Evolutionary conservation across 2,888 invertebrate species (phyloP).

Genomic region (Timandra comae): DNA sequence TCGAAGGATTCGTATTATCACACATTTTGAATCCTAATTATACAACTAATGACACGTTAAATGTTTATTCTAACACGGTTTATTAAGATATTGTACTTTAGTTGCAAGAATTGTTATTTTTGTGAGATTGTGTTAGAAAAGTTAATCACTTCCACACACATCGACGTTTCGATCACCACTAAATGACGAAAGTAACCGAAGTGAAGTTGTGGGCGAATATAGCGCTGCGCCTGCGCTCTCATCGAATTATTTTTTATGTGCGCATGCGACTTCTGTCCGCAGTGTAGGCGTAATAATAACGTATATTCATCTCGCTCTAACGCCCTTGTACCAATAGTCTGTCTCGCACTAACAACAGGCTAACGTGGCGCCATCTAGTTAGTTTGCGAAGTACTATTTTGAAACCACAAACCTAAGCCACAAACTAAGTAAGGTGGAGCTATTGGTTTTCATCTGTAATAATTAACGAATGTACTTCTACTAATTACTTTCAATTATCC

Average conservation of each 20-base stretch:
- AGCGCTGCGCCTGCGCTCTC: slow-evolving; percentile 69
- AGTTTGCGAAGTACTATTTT: slow-evolving; percentile 42
- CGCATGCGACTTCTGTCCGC: slow-evolving; percentile 68
- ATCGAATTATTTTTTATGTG: slow-evolving; percentile 66
- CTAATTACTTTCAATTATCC: no score
- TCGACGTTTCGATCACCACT: slow-evolving; percentile 73
- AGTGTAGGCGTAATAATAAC: slow-evolving; percentile 70
- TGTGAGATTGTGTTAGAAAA: slow-evolving; percentile 74
- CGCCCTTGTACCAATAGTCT: slow-evolving; percentile 17
- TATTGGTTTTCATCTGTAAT: slow-evolving; percentile 7
- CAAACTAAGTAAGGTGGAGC: slow-evolving; percentile 3
- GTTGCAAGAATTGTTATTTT: slow-evolving; percentile 72
- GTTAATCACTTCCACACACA: slow-evolving; percentile 76
- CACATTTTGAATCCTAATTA: slow-evolving; percentile 70
- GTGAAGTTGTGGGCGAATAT: slow-evolving; percentile 75
- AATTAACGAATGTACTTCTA: slow-evolving; percentile 15
- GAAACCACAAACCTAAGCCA: slow-evolving; percentile 13
- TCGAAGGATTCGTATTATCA: slow-evolving; percentile 81
- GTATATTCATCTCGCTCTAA: slow-evolving; percentile 50
- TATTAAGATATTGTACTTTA: slow-evolving; percentile 65
- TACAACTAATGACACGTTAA: slow-evolving; percentile 64
- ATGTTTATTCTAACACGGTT: slow-evolving; percentile 63
- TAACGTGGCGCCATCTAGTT: slow-evolving; percentile 60
- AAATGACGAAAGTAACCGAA: slow-evolving; percentile 72
- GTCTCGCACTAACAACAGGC: slow-evolving; percentile 36